These are phyloP conservation scores for Drosophila mulleri DNA, from an alignment of 2,888 invertebrate genomes.

Conservation along the genomic window DNA sequence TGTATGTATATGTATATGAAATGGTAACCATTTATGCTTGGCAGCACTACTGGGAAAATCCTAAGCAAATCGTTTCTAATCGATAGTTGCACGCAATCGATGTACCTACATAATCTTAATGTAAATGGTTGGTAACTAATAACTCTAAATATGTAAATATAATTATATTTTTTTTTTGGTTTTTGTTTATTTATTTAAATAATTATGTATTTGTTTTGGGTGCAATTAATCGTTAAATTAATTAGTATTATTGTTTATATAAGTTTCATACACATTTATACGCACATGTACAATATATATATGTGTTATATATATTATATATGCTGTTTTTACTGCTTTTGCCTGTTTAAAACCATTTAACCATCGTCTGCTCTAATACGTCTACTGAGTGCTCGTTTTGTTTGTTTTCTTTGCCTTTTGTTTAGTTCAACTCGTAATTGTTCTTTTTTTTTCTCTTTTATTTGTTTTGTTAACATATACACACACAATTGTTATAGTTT, in stretches of 20 bases:
- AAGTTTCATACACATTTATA: constrained; percentile 79
- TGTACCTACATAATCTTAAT: neutral
- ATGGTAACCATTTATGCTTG: neutral
- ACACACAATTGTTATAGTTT: constrained; percentile 56
- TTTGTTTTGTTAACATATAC: constrained; percentile 51
- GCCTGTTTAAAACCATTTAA: constrained; percentile 19
- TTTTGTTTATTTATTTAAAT: constrained; percentile 79
- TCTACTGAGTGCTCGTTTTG: constrained; percentile 41
- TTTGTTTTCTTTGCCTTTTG: constrained; percentile 35
- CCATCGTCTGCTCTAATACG: constrained; percentile 24
- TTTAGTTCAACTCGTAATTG: constrained; percentile 43
- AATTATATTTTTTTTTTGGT: constrained; percentile 32
- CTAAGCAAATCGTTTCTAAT: neutral
- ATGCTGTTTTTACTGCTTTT: constrained; percentile 12
- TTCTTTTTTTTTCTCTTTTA: constrained; percentile 17
- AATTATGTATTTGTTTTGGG: constrained; percentile 81
- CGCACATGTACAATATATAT: constrained; percentile 34
- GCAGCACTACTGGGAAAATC: neutral
- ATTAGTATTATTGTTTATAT: constrained; percentile 84
- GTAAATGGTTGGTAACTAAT: no score
- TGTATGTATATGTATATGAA: neutral
- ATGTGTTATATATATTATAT: constrained; percentile 39
- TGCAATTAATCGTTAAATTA: constrained; percentile 84
- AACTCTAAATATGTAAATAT: no score
- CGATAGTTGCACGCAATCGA: neutral